Base-by-base conservation (phyloP, 2,113 vertebrate genomes). In the Bubalus kerabau region DNA sequence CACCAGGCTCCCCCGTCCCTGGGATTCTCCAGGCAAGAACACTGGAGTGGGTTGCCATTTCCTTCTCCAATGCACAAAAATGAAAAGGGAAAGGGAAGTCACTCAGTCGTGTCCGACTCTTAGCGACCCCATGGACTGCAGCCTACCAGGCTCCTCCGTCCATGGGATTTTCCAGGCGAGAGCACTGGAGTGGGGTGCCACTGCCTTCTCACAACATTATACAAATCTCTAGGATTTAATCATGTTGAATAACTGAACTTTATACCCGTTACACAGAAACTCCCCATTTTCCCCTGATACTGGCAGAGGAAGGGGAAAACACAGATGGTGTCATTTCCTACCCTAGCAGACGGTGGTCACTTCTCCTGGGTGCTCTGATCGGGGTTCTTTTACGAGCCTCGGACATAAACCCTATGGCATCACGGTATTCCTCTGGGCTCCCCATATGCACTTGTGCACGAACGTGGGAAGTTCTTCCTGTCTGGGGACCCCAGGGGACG, bases 321-420 rank as follows among this genome's bases (percentile, higher is more conserved):
- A 16, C 17, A 48, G 19, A 36, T 43, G 7, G 28, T 32, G 19
- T 46, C 3, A 21, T 15, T 60, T 85, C n/a, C 81, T 40, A 50
- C n/a, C 5, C 56, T 46, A 14, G 23, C 28, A 24, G 13, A 2
- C 3, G 81, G 13, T 30, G 19, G 36, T 26, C 15, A 32, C 32
- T 54, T 60, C 64, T 85, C 43, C 32, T 40, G 5, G 21, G 17
- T 32, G 28, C 16, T 30, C 16, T 1, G 3, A 23, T 10, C 2
- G 6, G 1, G 4, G 11, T 26, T 54, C 36, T 74, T n/a, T 28
- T 7, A 30, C 3, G 59, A 36, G 52, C 28, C 36, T 81, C 32
- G 13, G 5, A 21, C 40, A 36, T 2, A 50, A 28, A 6, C 40
- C 60, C 40, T 19, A 5, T 0, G 60, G 13, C 36, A 12, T 1